Percentiles rank a stretch among this genome's conserved stretches.
These are phyloP conservation scores for Malthinus seriepunctatus DNA, from an alignment of 2,888 invertebrate genomes.

Conservation along the genomic window DNA sequence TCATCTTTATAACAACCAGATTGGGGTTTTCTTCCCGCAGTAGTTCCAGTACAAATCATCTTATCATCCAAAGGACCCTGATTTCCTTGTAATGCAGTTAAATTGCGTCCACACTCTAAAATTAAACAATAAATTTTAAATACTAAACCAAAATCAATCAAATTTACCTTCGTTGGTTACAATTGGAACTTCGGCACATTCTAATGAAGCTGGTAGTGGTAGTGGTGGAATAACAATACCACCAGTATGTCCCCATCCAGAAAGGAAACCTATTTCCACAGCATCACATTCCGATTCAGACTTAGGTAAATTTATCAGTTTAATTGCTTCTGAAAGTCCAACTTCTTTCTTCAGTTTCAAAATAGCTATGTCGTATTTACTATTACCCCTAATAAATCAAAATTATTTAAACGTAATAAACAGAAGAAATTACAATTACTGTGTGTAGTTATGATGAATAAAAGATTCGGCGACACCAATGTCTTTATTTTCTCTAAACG, in stretches of 20 bases:
- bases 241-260: constrained; percentile 6
- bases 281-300: neutral
- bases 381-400: neutral
- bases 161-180: constrained; percentile 4
- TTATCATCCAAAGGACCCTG: constrained; percentile 3
- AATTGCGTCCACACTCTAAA: constrained; percentile 5
- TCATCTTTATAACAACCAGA: constrained; percentile 9
- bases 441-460: neutral
- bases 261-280: neutral
- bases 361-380: constrained; percentile 7
- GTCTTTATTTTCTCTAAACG: neutral
- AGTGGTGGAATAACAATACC: neutral
- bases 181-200: neutral
- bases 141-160: neutral
- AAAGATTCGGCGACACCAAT: neutral
- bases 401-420: neutral
- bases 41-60: constrained; percentile 9
- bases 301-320: neutral
- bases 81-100: neutral
- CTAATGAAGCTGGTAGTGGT: neutral
- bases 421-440: neutral
- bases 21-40: neutral
- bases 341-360: neutral
- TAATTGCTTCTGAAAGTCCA: neutral
- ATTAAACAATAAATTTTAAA: neutral